These are phyloP conservation scores for Coracias cyanogaster DNA, from an alignment of 2,797 vertebrate genomes.

Conservation along the genomic window DNA sequence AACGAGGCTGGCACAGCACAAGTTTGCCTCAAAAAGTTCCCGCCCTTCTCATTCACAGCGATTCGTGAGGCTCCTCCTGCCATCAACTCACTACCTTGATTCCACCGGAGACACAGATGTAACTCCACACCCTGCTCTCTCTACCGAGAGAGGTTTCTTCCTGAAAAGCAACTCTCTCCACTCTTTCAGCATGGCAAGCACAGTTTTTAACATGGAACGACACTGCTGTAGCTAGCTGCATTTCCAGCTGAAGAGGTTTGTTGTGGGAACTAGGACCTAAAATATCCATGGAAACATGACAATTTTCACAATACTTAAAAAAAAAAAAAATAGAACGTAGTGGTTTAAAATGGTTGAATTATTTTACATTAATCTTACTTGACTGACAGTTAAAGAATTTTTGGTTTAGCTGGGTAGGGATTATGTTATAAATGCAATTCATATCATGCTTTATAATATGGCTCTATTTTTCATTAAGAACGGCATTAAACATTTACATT, in stretches of 20 bases:
- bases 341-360: neutral
- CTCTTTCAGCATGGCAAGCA: neutral
- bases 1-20: neutral
- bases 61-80: neutral
- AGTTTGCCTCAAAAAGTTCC: neutral
- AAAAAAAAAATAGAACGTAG: neutral
- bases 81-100: neutral
- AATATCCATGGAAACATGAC: neutral
- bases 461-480: neutral
- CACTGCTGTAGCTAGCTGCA: neutral
- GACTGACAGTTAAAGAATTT: neutral
- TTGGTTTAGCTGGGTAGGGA: neutral
- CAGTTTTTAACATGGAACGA: neutral
- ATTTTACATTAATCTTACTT: neutral
- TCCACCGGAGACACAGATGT: neutral
- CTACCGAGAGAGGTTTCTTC: neutral
- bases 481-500: neutral
- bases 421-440: neutral
- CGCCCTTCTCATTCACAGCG: accelerated
- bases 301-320: neutral
- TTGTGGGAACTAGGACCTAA: neutral
- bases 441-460: neutral
- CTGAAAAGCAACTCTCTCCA: neutral
- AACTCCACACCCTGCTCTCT: neutral
- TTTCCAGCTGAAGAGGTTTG: neutral